Conservation (phyloP, 2,888 invertebrate genomes). For the Diploptera punctata region DNA sequence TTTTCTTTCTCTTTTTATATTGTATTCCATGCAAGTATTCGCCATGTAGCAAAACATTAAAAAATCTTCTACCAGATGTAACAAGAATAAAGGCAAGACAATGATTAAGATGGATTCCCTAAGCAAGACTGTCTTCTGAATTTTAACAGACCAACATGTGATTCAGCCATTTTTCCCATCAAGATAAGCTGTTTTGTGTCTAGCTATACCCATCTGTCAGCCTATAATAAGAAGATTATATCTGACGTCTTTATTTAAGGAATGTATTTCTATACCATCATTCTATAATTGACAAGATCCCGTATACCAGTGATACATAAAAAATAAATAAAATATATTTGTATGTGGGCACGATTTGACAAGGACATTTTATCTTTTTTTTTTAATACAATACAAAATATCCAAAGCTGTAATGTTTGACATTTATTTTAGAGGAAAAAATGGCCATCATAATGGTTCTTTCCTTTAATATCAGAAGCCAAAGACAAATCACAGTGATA, state of each 20-base stretch:
- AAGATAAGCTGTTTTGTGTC: constrained; percentile 8
- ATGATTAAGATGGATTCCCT: constrained; percentile 20
- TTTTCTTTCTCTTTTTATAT: neutral
- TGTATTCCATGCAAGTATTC: neutral
- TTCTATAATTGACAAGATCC: constrained; percentile 6
- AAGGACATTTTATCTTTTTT: too few species aligned
- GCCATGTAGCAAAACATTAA: too few species aligned
- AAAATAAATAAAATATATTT: too few species aligned
- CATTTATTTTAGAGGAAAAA: too few species aligned
- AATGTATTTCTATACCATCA: constrained; percentile 8
- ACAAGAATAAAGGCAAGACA: neutral
- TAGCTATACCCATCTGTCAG: constrained; percentile 6
- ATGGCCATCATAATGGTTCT: too few species aligned
- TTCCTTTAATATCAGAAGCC: too few species aligned
- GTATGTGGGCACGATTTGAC: neutral
- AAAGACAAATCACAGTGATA: too few species aligned
- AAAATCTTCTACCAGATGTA: neutral
- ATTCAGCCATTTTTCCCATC: constrained; percentile 24
- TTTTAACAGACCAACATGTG: constrained; percentile 14
- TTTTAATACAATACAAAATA: too few species aligned
- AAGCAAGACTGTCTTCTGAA: neutral
- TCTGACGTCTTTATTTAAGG: constrained; percentile 20
- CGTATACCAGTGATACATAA: too few species aligned
- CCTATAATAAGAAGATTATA: constrained; percentile 21
- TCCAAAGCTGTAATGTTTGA: too few species aligned